These are phyloP conservation scores for Leuciscus waleckii DNA, from an alignment of 2,797 vertebrate genomes.

Conservation along the genomic window DNA sequence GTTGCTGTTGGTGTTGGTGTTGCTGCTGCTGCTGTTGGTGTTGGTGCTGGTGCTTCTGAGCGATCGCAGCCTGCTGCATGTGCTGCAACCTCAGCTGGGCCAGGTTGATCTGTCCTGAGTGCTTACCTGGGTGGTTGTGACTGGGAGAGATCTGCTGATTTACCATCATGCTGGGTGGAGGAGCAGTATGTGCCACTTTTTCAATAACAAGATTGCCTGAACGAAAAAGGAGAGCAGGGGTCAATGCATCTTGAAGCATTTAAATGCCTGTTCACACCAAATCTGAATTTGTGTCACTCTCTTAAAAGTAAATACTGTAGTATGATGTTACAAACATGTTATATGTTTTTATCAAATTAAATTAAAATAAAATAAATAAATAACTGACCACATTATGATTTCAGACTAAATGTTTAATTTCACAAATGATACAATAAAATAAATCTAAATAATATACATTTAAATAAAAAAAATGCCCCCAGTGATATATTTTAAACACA, in stretches of 20 bases:
- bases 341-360: too few species aligned
- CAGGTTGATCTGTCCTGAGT: slow-evolving; percentile 94
- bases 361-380: background rate
- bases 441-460: background rate
- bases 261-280: background rate
- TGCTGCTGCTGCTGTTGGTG: slow-evolving; percentile 87
- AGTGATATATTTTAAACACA: background rate
- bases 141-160: slow-evolving; percentile 90
- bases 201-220: slow-evolving; percentile 96
- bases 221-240: background rate
- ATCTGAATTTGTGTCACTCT: background rate
- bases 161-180: slow-evolving; percentile 88
- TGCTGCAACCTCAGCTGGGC: slow-evolving; percentile 96
- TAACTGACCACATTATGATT: background rate
- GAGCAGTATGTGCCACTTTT: slow-evolving; percentile 87
- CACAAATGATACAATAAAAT: background rate
- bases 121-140: slow-evolving; percentile 86
- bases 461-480: background rate
- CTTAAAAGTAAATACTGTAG: background rate
- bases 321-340: background rate
- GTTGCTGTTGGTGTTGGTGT: slow-evolving; percentile 84
- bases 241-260: background rate
- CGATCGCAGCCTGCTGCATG: slow-evolving; percentile 90
- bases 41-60: slow-evolving; percentile 87
- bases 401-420: background rate